Evolutionary conservation across 2,797 vertebrate genomes (phyloP), one percentile per base, ranked within the genome.

Genomic region (Sciaenops ocellatus): DNA sequence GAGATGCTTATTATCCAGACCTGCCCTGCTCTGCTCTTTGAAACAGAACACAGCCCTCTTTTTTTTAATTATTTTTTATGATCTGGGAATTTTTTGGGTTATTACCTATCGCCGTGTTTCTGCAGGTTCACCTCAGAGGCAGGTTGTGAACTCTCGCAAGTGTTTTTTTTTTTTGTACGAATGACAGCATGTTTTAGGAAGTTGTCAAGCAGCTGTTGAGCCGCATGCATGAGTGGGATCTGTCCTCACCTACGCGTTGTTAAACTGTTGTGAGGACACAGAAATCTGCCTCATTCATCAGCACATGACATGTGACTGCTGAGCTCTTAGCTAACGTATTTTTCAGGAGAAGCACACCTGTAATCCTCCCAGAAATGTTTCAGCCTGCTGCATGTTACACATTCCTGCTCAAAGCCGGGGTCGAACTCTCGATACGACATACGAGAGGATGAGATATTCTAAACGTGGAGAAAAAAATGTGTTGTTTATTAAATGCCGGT

Each of bases 1-100:
- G 50, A 78, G 86, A 88, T 83, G 80, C 87, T 90, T 90, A 94
- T 94, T 93, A 94, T 88, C 86, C 72, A 83, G 83, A 85, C 91
- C 88, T 88, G 84, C 86, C 90, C 75, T 78, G 59, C 68, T 74
- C 76, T 76, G 59, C 68, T 73, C 80, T 87, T 83, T 83, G 1
- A 79, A 85, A 77, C 47, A 18, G 30, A 83, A 69, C 78, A 61
- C 51, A n/a, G 22, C 26, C 17, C 8, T 38, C 34, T 9, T 47
- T 78, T 81, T 61, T 62, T 7, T n/a, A n/a, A n/a, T 65, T 65
- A 42, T 50, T 78, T 78, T 85, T 87, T 79, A 85, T 12, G 15
- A 89, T 69, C 73, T 84, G 75, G 70, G 87, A 86, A 67, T 82
- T 69, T 79, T 70, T 56, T 74, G 41, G 12, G 41, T 76, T 85